A percentile compares a stretch with the other conserved stretches of the same genome.
Evolutionary conservation across 2,113 vertebrate genomes (phyloP).

Genomic region (Malurus melanocephalus): DNA sequence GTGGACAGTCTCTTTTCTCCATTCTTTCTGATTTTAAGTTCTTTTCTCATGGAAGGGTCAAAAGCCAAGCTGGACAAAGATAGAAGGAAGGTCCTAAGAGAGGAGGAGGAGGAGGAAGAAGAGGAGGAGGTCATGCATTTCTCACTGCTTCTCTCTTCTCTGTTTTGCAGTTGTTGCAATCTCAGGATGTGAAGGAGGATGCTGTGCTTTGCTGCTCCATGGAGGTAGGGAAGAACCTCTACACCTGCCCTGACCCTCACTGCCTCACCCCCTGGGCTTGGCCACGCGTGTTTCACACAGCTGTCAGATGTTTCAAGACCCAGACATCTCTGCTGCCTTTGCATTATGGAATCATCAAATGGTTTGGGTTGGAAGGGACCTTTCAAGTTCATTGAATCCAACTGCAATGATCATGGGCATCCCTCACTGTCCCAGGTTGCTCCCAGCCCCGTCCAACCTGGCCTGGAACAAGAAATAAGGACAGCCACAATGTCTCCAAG

Average conservation of each 20-base stretch:
- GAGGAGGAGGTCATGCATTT: not conserved
- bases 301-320: not conserved
- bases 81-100: not conserved
- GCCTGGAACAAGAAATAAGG: not conserved
- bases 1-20: not conserved
- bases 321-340: not conserved
- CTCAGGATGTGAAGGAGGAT: slow-evolving; percentile 93
- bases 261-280: not conserved
- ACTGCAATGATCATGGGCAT: not conserved
- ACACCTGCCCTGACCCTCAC: fast-evolving
- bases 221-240: slow-evolving; percentile 80
- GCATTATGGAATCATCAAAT: not conserved
- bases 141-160: not conserved
- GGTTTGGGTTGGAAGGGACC: not conserved
- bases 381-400: fast-evolving
- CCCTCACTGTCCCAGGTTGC: fast-evolving
- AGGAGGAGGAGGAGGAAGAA: not conserved
- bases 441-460: fast-evolving
- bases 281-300: fast-evolving
- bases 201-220: slow-evolving; percentile 96
- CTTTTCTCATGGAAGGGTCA: not conserved
- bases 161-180: slow-evolving; percentile 86
- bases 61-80: not conserved
- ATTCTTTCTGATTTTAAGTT: not conserved
- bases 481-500: not conserved